A percentile compares a stretch with the other conserved stretches of the same genome.
phyloP scores from a whole-genome alignment of 2,797 vertebrate genomes.

The Pristis pectinata region DNA sequence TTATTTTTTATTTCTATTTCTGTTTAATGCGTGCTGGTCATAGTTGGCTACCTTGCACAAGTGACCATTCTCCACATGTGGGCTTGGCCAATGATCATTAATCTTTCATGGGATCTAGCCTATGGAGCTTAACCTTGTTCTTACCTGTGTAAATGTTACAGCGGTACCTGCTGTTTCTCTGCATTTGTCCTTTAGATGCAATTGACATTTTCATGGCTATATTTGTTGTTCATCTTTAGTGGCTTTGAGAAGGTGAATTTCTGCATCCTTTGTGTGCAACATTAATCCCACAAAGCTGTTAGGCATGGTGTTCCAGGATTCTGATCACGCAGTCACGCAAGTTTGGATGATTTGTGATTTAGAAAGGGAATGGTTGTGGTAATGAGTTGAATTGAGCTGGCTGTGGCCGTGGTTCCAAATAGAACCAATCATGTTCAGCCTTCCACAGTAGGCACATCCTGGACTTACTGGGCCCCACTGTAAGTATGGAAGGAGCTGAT shows the following conservation, averaged over 20 bases:
- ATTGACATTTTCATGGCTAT: neutral
- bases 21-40: neutral
- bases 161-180: neutral
- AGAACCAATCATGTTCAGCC: too few relatives aligned
- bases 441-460: too few relatives aligned
- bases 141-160: neutral
- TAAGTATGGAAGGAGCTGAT: too few relatives aligned
- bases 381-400: too few relatives aligned
- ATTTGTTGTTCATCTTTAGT: neutral
- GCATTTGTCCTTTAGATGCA: neutral
- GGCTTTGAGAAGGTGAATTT: neutral
- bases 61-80: neutral
- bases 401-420: too few relatives aligned
- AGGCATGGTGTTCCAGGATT: neutral
- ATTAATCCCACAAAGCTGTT: neutral
- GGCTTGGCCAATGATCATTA: neutral
- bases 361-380: too few relatives aligned
- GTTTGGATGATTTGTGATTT: neutral
- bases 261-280: neutral
- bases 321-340: neutral
- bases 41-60: neutral
- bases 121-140: neutral
- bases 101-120: neutral
- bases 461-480: too few relatives aligned
- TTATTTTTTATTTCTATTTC: constrained; percentile 9